Conservation (phyloP, 37 sponge, comb jelly and placozoan genomes). For the Aphrocallistes beatrix region DNA sequence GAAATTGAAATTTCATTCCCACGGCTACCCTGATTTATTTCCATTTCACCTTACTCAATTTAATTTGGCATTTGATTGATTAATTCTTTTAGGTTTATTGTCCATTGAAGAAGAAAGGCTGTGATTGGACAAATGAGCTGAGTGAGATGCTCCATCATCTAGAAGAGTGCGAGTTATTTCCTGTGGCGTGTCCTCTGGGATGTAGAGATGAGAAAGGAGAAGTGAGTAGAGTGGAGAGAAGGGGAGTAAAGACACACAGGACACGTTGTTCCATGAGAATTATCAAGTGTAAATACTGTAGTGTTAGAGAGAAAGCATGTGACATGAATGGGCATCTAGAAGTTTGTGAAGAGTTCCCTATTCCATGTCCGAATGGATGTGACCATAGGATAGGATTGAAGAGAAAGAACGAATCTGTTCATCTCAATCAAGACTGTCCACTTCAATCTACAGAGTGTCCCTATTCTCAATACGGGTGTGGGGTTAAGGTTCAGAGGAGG, state of each 20-base stretch:
- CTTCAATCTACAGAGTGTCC: background rate
- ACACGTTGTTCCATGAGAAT: background rate
- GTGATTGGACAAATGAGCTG: background rate
- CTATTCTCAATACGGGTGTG: background rate
- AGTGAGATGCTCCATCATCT: background rate
- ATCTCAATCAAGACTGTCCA: background rate
- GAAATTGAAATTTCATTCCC: too few species aligned
- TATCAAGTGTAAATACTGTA: background rate
- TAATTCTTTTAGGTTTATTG: background rate
- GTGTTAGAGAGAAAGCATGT: background rate
- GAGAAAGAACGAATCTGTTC: background rate
- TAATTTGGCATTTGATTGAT: too few species aligned
- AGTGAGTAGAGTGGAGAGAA: background rate
- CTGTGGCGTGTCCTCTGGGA: background rate
- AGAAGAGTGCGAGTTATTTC: background rate
- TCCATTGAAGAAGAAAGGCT: background rate
- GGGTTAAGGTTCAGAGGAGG: background rate
- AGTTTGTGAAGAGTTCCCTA: conserved; percentile 8
- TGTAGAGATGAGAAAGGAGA: background rate
- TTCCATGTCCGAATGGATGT: background rate
- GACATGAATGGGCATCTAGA: background rate
- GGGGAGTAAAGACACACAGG: background rate
- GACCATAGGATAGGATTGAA: background rate
- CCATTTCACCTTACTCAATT: too few species aligned
- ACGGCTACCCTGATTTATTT: too few species aligned